Percentiles rank a stretch among this genome's conserved stretches.
Conservation (phyloP, 2,797 vertebrate species). For the Oreochromis mossambicus region DNA sequence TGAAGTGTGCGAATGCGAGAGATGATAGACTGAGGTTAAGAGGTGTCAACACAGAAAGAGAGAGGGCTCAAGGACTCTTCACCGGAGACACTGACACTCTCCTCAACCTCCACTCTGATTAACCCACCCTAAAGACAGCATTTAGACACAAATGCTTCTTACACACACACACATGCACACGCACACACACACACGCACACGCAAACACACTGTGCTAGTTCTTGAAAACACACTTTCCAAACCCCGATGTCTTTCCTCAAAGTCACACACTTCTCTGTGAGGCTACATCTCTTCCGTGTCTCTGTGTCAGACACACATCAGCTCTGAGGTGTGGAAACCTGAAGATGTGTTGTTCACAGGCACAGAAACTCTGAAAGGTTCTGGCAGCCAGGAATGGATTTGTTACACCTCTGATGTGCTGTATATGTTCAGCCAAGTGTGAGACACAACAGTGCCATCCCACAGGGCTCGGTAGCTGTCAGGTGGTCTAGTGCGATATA, state of each 20-base stretch:
- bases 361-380: conserved; percentile 66
- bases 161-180: conserved; percentile 1
- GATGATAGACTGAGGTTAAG: conserved; percentile 79
- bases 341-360: conserved; percentile 70
- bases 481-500: conserved; percentile 40
- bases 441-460: conserved; percentile 61
- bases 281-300: conserved; percentile 36
- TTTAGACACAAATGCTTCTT: conserved; percentile 55
- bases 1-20: conserved; percentile 69
- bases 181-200: background rate
- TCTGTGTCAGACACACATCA: conserved; percentile 49
- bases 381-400: conserved; percentile 72
- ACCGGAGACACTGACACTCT: conserved; percentile 65
- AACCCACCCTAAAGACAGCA: conserved; percentile 70
- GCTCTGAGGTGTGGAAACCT: conserved; percentile 67
- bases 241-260: background rate
- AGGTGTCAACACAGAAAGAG: conserved; percentile 76
- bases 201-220: background rate
- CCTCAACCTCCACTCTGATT: conserved; percentile 73
- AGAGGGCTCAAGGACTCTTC: conserved; percentile 75
- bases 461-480: conserved; percentile 63
- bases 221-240: background rate
- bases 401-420: conserved; percentile 75
- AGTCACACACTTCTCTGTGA: conserved; percentile 11
- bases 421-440: conserved; percentile 67